Percentiles rank a stretch among this genome's conserved stretches.
Evolutionary conservation across 2,113 vertebrate species (phyloP).

Genomic region (Callipepla squamata): DNA sequence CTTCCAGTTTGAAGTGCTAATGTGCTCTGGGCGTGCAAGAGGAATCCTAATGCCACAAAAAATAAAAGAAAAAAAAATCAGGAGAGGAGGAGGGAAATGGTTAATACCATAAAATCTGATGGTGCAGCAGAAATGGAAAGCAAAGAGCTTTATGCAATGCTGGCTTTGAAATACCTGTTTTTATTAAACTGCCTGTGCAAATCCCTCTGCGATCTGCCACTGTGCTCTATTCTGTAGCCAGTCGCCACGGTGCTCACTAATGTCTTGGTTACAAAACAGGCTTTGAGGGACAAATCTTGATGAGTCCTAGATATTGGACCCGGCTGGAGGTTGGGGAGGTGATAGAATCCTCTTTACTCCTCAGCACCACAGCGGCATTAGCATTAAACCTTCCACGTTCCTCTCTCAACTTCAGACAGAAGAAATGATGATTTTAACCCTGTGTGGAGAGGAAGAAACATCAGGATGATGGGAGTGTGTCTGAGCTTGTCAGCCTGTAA

Average conservation of each 20-base stretch:
- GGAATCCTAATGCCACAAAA: not conserved
- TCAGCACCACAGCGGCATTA: conserved; percentile 22
- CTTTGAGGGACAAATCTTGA: conserved; percentile 58
- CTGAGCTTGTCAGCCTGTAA: not conserved
- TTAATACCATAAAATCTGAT: not conserved
- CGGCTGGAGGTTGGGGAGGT: conserved; percentile 29
- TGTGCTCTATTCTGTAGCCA: not conserved
- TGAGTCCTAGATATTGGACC: conserved; percentile 48
- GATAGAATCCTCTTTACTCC: conserved; percentile 64
- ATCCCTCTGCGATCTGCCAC: not conserved
- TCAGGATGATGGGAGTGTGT: not conserved
- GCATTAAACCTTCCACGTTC: conserved; percentile 37
- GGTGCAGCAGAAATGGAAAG: not conserved
- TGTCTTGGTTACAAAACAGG: conserved; percentile 63
- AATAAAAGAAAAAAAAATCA: not conserved
- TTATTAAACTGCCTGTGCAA: not conserved
- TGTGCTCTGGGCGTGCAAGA: not conserved
- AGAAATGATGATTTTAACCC: not conserved
- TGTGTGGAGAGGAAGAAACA: not conserved
- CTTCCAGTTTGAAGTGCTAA: not conserved
- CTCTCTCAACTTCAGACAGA: not conserved
- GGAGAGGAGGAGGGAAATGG: not conserved
- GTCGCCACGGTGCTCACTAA: not conserved
- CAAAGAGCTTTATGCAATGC: not conserved
- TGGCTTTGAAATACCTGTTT: not conserved